Conservation (phyloP, 2,797 vertebrate genomes). For the Nyctibius grandis region DNA sequence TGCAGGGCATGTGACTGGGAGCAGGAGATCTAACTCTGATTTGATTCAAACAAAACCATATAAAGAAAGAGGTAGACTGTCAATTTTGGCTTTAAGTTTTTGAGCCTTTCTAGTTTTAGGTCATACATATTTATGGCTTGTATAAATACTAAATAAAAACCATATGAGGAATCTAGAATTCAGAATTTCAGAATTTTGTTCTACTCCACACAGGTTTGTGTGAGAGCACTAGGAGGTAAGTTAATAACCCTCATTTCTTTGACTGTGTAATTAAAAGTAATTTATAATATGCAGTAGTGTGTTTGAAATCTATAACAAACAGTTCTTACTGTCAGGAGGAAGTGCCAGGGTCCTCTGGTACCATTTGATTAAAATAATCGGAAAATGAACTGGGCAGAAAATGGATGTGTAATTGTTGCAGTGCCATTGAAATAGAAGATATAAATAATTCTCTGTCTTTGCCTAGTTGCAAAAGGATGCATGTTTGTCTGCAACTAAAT, state of each 20-base stretch:
- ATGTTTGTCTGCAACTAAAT: background rate
- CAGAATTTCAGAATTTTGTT: background rate
- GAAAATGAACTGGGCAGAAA: background rate
- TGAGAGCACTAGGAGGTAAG: background rate
- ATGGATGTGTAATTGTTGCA: background rate
- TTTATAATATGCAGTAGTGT: background rate
- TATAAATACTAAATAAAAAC: background rate
- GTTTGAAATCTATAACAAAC: background rate
- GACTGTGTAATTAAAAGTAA: background rate
- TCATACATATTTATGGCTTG: background rate
- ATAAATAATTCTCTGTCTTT: background rate
- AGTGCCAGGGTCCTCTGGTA: background rate
- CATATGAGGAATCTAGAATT: background rate
- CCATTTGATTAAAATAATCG: background rate
- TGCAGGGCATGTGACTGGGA: background rate
- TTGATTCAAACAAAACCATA: background rate
- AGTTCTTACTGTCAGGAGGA: background rate
- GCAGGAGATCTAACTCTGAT: background rate
- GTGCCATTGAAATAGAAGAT: background rate
- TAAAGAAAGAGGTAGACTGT: background rate
- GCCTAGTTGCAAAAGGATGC: background rate
- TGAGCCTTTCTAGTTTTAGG: background rate
- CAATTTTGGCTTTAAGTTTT: background rate
- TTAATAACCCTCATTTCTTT: background rate
- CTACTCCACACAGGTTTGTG: background rate